phyloP scores from a whole-genome alignment of 2,113 vertebrate species.

The Mesocricetus auratus region DNA sequence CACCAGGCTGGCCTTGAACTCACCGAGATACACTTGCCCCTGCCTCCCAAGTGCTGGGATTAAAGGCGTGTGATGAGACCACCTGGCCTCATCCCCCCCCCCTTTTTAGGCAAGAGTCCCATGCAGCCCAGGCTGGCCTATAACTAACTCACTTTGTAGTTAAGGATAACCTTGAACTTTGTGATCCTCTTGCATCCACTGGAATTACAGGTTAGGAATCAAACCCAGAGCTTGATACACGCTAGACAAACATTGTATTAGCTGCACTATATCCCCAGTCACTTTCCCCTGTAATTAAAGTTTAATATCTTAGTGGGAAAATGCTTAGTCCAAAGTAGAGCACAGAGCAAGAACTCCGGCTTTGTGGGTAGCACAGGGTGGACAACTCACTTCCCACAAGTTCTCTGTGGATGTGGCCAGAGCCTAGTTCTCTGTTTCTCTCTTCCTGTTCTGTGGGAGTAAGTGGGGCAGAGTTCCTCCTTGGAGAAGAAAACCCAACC shows the following conservation, averaged over 20 bases:
- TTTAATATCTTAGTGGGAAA: accelerated
- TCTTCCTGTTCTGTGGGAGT: neutral
- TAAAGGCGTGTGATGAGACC: neutral
- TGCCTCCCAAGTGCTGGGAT: neutral
- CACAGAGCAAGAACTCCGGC: too few relatives aligned
- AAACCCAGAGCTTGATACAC: neutral
- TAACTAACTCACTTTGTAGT: neutral
- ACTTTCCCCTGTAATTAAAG: neutral
- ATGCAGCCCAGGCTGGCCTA: neutral
- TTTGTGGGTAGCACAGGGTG: neutral
- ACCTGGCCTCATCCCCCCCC: too few relatives aligned
- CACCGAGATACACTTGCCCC: neutral
- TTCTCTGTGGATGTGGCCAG: neutral
- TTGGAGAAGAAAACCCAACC: neutral
- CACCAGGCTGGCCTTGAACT: neutral
- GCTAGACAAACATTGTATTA: neutral
- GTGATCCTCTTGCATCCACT: neutral
- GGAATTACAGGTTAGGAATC: neutral
- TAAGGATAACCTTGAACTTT: neutral
- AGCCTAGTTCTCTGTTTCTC: neutral
- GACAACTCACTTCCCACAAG: neutral
- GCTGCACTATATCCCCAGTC: neutral
- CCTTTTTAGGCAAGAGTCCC: neutral
- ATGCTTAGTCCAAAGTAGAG: neutral
- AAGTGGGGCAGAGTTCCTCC: neutral